phyloP scores from a whole-genome alignment of 2,888 invertebrate genomes.

The Anthophora plumipes region DNA sequence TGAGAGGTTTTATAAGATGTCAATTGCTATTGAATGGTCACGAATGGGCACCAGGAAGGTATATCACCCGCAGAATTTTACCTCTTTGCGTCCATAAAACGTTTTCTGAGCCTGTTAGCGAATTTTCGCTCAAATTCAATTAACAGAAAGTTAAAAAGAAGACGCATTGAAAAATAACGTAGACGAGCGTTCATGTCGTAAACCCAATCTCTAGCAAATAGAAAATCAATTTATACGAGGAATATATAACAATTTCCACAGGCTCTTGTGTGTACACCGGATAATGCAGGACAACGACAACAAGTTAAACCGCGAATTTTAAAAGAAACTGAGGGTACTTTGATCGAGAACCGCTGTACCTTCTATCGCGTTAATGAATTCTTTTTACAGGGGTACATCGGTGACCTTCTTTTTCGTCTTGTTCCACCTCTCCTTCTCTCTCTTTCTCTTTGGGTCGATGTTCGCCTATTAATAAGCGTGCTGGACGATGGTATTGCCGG shows the following conservation, averaged over 20 bases:
- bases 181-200: too few species aligned
- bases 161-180: too few species aligned
- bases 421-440: background rate
- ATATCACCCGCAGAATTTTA: too few species aligned
- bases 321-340: constrained; percentile 20
- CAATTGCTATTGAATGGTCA: too few species aligned
- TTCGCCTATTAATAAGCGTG: constrained; percentile 39
- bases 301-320: constrained; percentile 19
- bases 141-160: too few species aligned
- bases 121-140: too few species aligned
- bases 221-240: background rate
- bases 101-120: too few species aligned
- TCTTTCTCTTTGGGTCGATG: background rate
- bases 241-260: background rate
- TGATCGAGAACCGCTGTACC: constrained; percentile 23
- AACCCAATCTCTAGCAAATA: too few species aligned
- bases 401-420: constrained; percentile 4
- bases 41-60: too few species aligned
- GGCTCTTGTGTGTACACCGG: too few species aligned
- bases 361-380: constrained; percentile 48
- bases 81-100: too few species aligned
- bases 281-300: background rate
- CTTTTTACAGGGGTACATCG: constrained; percentile 27
- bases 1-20: too few species aligned
- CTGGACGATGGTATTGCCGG: constrained; percentile 9